Evolutionary conservation across 2,797 vertebrate genomes (phyloP).

Genomic region (Cyclura pinguis): DNA sequence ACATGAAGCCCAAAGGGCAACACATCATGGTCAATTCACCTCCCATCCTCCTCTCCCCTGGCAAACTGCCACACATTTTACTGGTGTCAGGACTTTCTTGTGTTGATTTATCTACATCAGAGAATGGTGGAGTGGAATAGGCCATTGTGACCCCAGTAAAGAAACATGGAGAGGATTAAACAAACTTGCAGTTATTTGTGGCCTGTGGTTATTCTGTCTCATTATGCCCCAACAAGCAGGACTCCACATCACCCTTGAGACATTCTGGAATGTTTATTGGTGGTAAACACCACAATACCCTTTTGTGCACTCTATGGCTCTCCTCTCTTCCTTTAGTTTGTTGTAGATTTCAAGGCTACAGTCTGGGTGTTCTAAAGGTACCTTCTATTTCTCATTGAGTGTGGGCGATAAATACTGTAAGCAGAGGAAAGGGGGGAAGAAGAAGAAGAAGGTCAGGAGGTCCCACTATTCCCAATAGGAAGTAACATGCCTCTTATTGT

Average conservation of each 20-base stretch:
- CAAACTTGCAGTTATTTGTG: not conserved
- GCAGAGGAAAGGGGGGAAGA: not conserved
- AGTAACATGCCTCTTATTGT: too few relatives aligned
- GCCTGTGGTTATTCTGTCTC: not conserved
- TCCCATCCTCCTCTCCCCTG: not conserved
- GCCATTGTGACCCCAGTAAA: not conserved
- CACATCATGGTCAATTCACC: slow-evolving; percentile 9
- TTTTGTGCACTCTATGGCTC: not conserved
- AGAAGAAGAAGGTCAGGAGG: not conserved
- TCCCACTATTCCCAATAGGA: not conserved
- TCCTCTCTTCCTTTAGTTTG: not conserved
- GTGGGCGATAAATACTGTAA: not conserved
- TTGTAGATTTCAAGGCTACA: not conserved
- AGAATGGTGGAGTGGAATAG: not conserved
- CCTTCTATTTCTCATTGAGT: not conserved
- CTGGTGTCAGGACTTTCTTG: not conserved
- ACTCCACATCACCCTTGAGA: not conserved
- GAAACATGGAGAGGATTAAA: not conserved
- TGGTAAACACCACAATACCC: not conserved
- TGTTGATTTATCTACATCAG: not conserved
- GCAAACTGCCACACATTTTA: slow-evolving; percentile 13
- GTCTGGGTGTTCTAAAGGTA: not conserved
- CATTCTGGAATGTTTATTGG: not conserved
- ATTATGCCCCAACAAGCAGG: not conserved
- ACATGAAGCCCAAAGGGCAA: not conserved